Conservation (phyloP, 1,140 invertebrate species). For the Pteromalus puparum region DNA sequence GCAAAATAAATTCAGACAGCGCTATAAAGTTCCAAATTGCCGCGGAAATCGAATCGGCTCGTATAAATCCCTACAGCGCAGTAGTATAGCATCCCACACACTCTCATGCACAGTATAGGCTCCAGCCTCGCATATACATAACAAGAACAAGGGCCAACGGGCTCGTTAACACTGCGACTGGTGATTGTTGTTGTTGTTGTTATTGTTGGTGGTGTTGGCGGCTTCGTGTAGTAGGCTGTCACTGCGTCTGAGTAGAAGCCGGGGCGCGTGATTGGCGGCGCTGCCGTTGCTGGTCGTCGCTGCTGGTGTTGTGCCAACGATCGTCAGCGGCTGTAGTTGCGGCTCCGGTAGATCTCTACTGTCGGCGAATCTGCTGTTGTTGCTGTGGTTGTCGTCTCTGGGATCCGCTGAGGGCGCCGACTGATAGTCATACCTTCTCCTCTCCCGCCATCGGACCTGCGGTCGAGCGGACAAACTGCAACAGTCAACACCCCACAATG, state of each 20-base stretch:
- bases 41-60: too few species aligned
- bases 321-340: background rate
- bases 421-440: slow-evolving; percentile 79
- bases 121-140: too few species aligned
- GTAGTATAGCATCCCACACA: too few species aligned
- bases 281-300: slow-evolving; percentile 32
- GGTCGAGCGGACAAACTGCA: slow-evolving; percentile 78
- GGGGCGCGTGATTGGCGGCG: slow-evolving; percentile 13
- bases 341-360: slow-evolving; percentile 26
- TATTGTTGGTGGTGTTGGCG: background rate
- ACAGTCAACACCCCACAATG: slow-evolving; percentile 72
- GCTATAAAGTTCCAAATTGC: too few species aligned
- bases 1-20: too few species aligned
- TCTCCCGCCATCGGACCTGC: slow-evolving; percentile 76
- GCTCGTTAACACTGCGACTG: slow-evolving; percentile 65
- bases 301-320: background rate
- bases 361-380: slow-evolving; percentile 38
- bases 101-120: too few species aligned
- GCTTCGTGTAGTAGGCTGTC: slow-evolving; percentile 16
- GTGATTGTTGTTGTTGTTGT: slow-evolving; percentile 36
- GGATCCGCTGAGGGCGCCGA: slow-evolving; percentile 63
- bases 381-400: slow-evolving; percentile 47
- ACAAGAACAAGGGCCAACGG: background rate
- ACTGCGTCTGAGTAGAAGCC: slow-evolving; percentile 51
- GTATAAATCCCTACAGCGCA: too few species aligned